Evolutionary conservation across 2,888 invertebrate genomes (phyloP), one percentile per base, ranked within the genome.

Genomic region (Dicycla oo): DNA sequence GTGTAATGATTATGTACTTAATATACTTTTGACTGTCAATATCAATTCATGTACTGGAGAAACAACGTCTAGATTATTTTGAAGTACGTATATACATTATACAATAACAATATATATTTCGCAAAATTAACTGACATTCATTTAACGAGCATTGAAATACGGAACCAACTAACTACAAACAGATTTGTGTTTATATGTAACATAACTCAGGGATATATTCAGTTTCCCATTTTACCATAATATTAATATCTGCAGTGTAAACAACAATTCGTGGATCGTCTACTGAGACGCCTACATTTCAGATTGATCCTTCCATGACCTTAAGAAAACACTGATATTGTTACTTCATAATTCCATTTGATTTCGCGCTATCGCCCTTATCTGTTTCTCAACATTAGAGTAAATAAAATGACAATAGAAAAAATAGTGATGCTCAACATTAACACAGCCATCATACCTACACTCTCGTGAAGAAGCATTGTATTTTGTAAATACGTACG

Each of bases 321-420:
- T 40, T 20, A 43, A 26, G 23, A 43, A 53, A 69, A 78, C 15
- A 82, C 82, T 82, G 82, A 80, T 80, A 80, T 73, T 78, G 63
- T 78, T 67, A 67, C 82, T 78, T 73, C 82, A 81, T 78, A 60
- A 56, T 23, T 38, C 11, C 11, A 65, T 57, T 61, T 23, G 2
- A 60, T 73, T 56, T 57, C 47, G 18, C 61, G 53, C 63, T 57
- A 34, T 60, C 18, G 13, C 43, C 18, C 38, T 26, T 15, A 57
- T 43, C 26, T 63, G 13, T 74, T 49, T 38, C 23, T n/a, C 40
- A 38, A 38, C 10, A 45, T 45, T 64, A 40, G 7, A 72, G 30
- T 68, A 20, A n/a, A 51, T 60, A 60, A 60, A 69, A 60, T 60
- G 69, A 23, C 73, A 47, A 58, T 8, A 47, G 6, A 26, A 66